Percentiles rank a stretch among this genome's conserved stretches.
phyloP scores from a whole-genome alignment of 2,888 invertebrate genomes.

The Strigamia crassipes region DNA sequence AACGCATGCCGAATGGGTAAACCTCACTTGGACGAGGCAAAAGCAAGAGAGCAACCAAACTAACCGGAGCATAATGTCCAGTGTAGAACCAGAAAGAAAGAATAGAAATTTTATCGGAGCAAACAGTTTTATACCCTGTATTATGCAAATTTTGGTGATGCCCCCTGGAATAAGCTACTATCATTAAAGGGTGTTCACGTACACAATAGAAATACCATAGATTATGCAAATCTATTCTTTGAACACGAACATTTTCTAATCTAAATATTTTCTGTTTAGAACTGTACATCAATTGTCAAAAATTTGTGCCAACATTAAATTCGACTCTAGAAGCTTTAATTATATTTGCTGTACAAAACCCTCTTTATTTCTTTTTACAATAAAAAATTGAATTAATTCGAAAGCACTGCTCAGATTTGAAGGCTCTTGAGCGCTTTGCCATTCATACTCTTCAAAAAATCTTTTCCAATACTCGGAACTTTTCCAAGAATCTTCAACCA shows the following conservation, averaged over 20 bases:
- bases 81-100: too few species aligned
- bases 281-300: too few species aligned
- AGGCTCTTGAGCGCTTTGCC: neutral
- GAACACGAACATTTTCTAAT: too few species aligned
- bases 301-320: neutral
- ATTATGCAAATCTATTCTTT: too few species aligned
- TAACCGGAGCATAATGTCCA: neutral
- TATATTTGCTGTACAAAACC: neutral
- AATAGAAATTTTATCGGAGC: too few species aligned
- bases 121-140: too few species aligned
- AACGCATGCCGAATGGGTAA: neutral
- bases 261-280: too few species aligned
- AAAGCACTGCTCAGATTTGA: neutral
- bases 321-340: neutral
- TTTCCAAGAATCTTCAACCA: neutral
- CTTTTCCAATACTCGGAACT: neutral
- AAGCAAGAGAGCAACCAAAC: neutral
- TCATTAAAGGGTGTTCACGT: too few species aligned
- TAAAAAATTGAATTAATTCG: neutral
- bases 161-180: too few species aligned
- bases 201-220: too few species aligned
- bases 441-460: neutral
- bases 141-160: too few species aligned
- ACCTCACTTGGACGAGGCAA: neutral
- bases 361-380: slow-evolving; percentile 24